These are phyloP conservation scores for Chrysemys picta DNA, from an alignment of 2,113 vertebrate species.

Conservation along the genomic window DNA sequence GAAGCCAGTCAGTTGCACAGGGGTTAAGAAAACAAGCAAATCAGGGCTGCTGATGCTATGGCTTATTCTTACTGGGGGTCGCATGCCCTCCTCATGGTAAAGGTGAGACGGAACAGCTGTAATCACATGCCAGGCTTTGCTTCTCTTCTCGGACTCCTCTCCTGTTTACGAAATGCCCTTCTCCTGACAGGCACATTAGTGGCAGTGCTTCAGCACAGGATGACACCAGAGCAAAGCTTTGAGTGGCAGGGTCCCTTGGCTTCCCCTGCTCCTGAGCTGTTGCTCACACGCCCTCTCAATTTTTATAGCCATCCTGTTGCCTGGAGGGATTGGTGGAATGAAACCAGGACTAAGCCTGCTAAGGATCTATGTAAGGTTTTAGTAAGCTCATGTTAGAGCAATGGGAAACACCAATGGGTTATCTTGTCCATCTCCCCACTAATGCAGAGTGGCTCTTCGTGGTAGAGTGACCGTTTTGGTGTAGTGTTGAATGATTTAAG, in stretches of 20 bases:
- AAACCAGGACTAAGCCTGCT: too few species aligned
- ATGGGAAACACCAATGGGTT: too few species aligned
- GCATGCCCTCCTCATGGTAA: neutral
- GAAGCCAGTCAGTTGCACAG: neutral
- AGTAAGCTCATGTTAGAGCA: too few species aligned
- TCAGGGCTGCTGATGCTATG: neutral
- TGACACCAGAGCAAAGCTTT: neutral
- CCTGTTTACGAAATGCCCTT: neutral
- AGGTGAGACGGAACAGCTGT: neutral
- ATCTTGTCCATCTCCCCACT: too few species aligned
- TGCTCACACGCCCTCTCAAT: neutral
- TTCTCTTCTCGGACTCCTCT: neutral
- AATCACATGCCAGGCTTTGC: neutral
- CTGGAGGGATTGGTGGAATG: too few species aligned
- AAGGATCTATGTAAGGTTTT: too few species aligned
- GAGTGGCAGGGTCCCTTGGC: neutral
- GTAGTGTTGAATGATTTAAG: too few species aligned
- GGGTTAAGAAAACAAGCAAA: neutral
- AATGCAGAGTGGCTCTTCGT: too few species aligned
- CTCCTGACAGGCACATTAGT: accelerated
- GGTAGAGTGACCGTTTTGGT: too few species aligned
- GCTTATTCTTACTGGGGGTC: neutral
- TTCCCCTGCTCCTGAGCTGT: neutral
- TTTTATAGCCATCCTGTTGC: too few species aligned
- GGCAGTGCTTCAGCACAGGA: neutral